Evolutionary conservation across 2,797 vertebrate genomes (phyloP).

Genomic region (Neoniphon sammara): DNA sequence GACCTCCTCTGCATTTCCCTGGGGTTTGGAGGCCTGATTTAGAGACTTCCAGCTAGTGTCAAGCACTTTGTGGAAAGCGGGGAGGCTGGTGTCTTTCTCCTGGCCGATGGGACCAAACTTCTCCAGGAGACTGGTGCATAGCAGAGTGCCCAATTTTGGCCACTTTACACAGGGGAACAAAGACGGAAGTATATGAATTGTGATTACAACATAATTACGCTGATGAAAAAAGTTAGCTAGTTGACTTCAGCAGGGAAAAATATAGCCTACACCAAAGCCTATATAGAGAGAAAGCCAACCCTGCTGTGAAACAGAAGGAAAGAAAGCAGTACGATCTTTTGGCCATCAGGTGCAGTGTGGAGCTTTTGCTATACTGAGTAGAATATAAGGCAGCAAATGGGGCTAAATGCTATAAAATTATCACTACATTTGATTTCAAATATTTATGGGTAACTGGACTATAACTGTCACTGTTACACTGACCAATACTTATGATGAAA

Average conservation of each 20-base stretch:
- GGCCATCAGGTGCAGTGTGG: no score
- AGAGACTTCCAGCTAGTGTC: conserved; percentile 84
- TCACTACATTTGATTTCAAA: no score
- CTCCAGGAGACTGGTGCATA: conserved; percentile 82
- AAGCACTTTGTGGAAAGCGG: conserved; percentile 88
- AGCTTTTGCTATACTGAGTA: no score
- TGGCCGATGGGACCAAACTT: conserved; percentile 74
- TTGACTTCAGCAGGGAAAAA: neutral
- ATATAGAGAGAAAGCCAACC: no score
- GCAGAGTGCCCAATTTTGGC: conserved; percentile 86
- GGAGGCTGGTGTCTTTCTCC: conserved; percentile 78
- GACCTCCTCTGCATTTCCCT: conserved; percentile 64
- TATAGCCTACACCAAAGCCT: neutral
- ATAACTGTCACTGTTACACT: no score
- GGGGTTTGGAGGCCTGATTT: conserved; percentile 76
- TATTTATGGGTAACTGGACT: no score
- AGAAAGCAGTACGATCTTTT: no score
- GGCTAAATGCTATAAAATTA: no score
- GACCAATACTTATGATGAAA: no score
- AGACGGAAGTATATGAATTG: neutral
- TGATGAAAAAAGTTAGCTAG: neutral
- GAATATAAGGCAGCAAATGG: no score
- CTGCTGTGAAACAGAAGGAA: no score
- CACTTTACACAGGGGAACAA: conserved; percentile 80
- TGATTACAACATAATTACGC: no score